Evolutionary conservation across 2,888 invertebrate genomes (phyloP).

Genomic region (Spodoptera exigua): DNA sequence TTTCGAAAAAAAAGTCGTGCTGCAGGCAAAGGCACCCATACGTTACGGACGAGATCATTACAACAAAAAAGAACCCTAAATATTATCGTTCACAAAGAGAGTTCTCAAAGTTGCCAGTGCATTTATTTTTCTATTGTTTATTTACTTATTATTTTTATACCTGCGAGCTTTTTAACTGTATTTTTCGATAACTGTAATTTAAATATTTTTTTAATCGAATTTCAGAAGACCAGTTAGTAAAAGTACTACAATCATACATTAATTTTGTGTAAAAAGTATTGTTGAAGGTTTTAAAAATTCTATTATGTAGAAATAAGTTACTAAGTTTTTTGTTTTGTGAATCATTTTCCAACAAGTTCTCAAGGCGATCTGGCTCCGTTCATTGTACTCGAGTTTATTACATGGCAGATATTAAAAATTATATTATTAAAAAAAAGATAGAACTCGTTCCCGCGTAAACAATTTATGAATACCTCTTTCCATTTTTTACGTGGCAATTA

Average conservation of each 20-base stretch:
- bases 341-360: constrained; percentile 71
- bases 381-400: constrained; percentile 82
- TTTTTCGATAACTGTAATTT: too few relatives aligned
- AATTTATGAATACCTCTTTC: constrained; percentile 42
- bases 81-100: constrained; percentile 75
- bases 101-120: constrained; percentile 77
- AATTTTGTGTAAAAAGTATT: neutral
- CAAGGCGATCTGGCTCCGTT: constrained; percentile 84
- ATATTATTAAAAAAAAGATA: constrained; percentile 58
- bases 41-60: constrained; percentile 87
- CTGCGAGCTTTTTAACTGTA: too few relatives aligned
- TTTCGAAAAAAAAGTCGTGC: constrained; percentile 81
- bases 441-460: constrained; percentile 63
- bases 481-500: constrained; percentile 54
- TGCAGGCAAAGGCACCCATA: constrained; percentile 86
- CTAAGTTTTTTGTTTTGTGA: constrained; percentile 62
- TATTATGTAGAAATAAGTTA: constrained; percentile 56
- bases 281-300: constrained; percentile 21
- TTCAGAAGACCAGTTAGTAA: neutral
- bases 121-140: constrained; percentile 36
- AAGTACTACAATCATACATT: too few relatives aligned
- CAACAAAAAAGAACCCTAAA: constrained; percentile 88
- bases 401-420: constrained; percentile 63
- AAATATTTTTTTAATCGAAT: neutral
- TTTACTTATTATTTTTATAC: neutral